These are phyloP conservation scores for Misgurnus mizolepis DNA, from an alignment of 2,113 vertebrate species.

Conservation along the genomic window DNA sequence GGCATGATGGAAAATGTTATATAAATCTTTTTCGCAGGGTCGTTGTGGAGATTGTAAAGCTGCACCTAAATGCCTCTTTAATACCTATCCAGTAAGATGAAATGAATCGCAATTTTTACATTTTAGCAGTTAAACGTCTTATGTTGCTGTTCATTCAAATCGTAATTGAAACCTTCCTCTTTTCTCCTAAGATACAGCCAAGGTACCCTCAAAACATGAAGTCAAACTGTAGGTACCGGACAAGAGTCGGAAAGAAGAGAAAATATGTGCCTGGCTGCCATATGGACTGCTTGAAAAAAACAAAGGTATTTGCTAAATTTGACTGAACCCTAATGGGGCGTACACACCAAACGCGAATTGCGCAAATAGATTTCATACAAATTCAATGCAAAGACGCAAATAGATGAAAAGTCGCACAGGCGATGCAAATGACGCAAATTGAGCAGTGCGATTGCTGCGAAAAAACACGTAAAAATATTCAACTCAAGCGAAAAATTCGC, in stretches of 20 bases:
- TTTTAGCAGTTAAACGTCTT: neutral
- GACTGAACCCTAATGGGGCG: too few relatives aligned
- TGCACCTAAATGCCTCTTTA: slow-evolving; percentile 64
- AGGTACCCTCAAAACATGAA: slow-evolving; percentile 67
- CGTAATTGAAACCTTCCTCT: neutral
- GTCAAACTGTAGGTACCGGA: slow-evolving; percentile 71
- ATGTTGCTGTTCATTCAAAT: neutral
- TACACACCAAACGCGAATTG: too few relatives aligned
- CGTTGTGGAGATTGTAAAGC: slow-evolving; percentile 68
- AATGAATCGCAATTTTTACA: neutral
- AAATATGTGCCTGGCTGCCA: slow-evolving; percentile 63
- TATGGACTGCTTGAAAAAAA: slow-evolving; percentile 61
- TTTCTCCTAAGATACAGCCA: slow-evolving; percentile 58
- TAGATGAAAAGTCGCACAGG: too few relatives aligned
- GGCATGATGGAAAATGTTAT: neutral
- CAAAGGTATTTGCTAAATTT: slow-evolving; percentile 56
- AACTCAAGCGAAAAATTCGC: too few relatives aligned
- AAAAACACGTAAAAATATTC: too few relatives aligned
- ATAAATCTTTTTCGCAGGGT: slow-evolving; percentile 63
- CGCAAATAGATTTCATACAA: too few relatives aligned
- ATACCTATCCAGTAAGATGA: slow-evolving; percentile 64
- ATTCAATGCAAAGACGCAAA: too few relatives aligned
- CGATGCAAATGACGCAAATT: too few relatives aligned
- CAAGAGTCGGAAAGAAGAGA: slow-evolving; percentile 54
- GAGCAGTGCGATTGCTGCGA: too few relatives aligned